Percentiles rank a stretch among this genome's conserved stretches.
phyloP scores from a whole-genome alignment of 2,113 vertebrate genomes.

The Mandrillus leucophaeus region DNA sequence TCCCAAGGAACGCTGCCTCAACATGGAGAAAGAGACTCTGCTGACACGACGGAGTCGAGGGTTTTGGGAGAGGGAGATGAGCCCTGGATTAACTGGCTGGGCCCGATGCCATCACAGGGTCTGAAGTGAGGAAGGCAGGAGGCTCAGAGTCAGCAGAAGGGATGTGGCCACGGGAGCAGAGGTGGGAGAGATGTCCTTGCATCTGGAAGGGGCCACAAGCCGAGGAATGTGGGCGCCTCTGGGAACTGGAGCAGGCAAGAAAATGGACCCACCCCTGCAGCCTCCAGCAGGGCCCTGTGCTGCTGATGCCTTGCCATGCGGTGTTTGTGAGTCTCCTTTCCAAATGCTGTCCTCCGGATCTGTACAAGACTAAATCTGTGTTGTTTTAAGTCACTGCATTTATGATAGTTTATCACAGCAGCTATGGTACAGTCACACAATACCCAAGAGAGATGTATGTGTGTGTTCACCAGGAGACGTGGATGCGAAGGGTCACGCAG shows the following conservation, averaged over 20 bases:
- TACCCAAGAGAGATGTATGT: fast-evolving
- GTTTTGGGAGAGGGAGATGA: fast-evolving
- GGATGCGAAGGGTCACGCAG: not conserved
- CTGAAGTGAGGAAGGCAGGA: no score
- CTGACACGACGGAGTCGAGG: fast-evolving
- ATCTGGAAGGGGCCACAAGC: not conserved
- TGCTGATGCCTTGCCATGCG: no score
- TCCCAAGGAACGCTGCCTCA: not conserved
- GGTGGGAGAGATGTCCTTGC: not conserved
- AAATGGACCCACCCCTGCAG: fast-evolving
- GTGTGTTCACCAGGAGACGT: fast-evolving
- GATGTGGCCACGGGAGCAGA: not conserved
- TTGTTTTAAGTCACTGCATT: not conserved
- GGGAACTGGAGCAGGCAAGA: not conserved
- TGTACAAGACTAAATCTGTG: fast-evolving
- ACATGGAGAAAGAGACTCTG: fast-evolving
- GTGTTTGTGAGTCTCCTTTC: fast-evolving
- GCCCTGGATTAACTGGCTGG: not conserved
- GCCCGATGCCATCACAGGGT: not conserved
- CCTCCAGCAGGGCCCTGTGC: not conserved
- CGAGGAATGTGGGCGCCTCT: fast-evolving
- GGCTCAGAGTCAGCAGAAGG: not conserved
- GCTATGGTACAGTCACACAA: not conserved
- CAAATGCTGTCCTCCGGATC: no score
- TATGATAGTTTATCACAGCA: no score